phyloP scores from a whole-genome alignment of 2,888 invertebrate genomes.

The Drosophila neotestacea region DNA sequence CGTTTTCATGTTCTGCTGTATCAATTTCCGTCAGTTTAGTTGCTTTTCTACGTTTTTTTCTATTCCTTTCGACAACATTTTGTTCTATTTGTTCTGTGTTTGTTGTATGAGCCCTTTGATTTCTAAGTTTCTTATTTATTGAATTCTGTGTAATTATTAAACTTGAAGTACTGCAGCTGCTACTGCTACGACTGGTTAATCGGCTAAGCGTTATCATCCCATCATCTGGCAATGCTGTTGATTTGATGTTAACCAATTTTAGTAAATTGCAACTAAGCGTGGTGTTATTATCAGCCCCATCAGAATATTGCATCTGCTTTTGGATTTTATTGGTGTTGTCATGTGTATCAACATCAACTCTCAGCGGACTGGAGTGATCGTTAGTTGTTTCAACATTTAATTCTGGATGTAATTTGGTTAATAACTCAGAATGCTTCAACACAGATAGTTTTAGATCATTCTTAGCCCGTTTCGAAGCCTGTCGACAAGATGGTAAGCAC shows the following conservation, averaged over 20 bases:
- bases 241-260: constrained; percentile 42
- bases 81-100: constrained; percentile 12
- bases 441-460: constrained; percentile 6
- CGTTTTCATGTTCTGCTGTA: background rate
- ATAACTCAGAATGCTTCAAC: background rate
- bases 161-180: constrained; percentile 66
- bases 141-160: constrained; percentile 64
- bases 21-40: background rate
- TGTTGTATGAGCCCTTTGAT: constrained; percentile 28
- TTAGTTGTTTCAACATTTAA: background rate
- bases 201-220: background rate
- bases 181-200: constrained; percentile 39
- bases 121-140: constrained; percentile 62
- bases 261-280: constrained; percentile 39
- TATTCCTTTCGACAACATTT: constrained; percentile 31
- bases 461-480: constrained; percentile 23
- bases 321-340: constrained; percentile 9
- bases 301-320: constrained; percentile 4
- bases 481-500: constrained; percentile 61
- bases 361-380: constrained; percentile 37
- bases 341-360: constrained; percentile 43
- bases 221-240: background rate
- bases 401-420: background rate
- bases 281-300: no score
- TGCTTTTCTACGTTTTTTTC: constrained; percentile 53